Conservation (phyloP, 2,888 invertebrate genomes). For the Atrina japonica region DNA sequence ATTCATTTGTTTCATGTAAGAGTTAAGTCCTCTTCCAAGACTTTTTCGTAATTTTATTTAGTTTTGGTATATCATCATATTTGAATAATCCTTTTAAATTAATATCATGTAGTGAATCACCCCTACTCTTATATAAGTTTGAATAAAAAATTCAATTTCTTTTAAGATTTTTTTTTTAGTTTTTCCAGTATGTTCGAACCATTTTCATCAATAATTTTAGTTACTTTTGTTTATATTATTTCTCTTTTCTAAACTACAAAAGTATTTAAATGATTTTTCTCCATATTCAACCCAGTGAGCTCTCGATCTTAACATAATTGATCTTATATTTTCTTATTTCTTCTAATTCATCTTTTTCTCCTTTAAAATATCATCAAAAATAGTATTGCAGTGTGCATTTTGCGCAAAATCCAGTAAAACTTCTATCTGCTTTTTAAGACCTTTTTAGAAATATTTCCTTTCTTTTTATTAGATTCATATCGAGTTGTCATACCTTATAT, state of each 20-base stretch:
- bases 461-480: conserved; percentile 17
- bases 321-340: conserved; percentile 6
- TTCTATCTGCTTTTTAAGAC: conserved; percentile 7
- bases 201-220: conserved; percentile 9
- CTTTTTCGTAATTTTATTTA: no score
- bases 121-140: background rate
- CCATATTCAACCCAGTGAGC: conserved; percentile 1
- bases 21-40: no score
- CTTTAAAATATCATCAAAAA: no score
- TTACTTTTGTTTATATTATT: conserved; percentile 29
- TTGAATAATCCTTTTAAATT: conserved; percentile 1
- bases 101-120: conserved; percentile 5
- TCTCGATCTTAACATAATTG: conserved; percentile 22
- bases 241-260: conserved; percentile 23
- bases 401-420: no score
- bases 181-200: conserved; percentile 3
- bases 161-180: conserved; percentile 7
- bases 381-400: no score
- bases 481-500: conserved; percentile 19
- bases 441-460: background rate
- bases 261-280: conserved; percentile 30
- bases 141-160: background rate
- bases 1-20: no score
- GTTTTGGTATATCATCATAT: conserved; percentile 2
- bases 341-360: background rate